Conservation (phyloP, 2,888 invertebrate species). For the Exephanes ischioxanthus region DNA sequence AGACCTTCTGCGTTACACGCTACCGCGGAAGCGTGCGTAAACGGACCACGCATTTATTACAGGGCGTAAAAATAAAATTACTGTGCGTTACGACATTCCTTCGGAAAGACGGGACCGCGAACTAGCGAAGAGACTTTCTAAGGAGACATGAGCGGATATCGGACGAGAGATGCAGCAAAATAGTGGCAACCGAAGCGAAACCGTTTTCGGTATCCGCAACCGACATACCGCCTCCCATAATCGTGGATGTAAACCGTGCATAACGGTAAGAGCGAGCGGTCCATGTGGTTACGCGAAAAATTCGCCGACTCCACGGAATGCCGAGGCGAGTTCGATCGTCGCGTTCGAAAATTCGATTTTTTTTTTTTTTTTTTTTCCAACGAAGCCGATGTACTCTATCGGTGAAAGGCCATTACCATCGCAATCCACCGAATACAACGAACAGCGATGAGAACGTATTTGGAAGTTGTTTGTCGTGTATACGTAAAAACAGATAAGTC, state of each 20-base stretch:
- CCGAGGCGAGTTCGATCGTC: not conserved
- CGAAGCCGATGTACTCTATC: not conserved
- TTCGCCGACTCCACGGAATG: not conserved
- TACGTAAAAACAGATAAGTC: not conserved
- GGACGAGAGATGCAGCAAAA: slow-evolving; percentile 71
- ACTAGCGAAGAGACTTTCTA: slow-evolving; percentile 34
- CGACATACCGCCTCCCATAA: slow-evolving; percentile 21
- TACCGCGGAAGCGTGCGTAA: slow-evolving; percentile 80
- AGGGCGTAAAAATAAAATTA: slow-evolving; percentile 81
- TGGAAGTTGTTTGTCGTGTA: slow-evolving; percentile 54
- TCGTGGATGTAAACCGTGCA: slow-evolving; percentile 27
- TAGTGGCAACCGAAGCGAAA: slow-evolving; percentile 78
- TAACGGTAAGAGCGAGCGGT: slow-evolving; percentile 69
- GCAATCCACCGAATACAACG: not conserved
- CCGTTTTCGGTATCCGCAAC: slow-evolving; percentile 79
- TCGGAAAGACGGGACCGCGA: slow-evolving; percentile 53
- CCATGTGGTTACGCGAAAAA: not conserved
- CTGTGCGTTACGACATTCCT: slow-evolving; percentile 62
- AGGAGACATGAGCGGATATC: slow-evolving; percentile 27
- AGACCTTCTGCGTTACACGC: slow-evolving; percentile 26
- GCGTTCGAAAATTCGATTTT: not conserved
- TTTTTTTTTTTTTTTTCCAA: not conserved
- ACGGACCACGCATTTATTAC: slow-evolving; percentile 80
- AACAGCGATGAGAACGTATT: not conserved
- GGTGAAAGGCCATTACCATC: not conserved